A percentile compares a stretch with the other conserved stretches of the same genome.
These are phyloP conservation scores for Plagiodera versicolora DNA, from an alignment of 2,888 invertebrate genomes.

Conservation along the genomic window DNA sequence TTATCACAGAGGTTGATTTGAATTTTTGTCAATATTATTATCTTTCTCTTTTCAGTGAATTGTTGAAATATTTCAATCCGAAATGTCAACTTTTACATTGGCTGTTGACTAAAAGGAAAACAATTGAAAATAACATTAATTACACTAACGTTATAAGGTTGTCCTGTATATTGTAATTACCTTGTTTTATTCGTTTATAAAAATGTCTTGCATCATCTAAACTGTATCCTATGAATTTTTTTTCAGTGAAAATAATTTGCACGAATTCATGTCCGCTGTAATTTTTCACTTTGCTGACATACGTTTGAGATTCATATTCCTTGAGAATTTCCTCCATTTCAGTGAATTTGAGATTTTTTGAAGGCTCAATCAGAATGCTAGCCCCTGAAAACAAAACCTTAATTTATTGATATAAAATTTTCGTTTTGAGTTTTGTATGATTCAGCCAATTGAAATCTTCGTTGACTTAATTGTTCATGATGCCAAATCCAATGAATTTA, in stretches of 20 bases:
- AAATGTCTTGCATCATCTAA: slow-evolving; percentile 32
- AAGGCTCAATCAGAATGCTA: slow-evolving; percentile 28
- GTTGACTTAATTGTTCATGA: too few species aligned
- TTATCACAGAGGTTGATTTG: too few species aligned
- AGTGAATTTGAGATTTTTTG: slow-evolving; percentile 28
- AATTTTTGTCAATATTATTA: too few species aligned
- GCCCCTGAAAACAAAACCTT: slow-evolving; percentile 29
- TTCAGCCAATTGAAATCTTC: too few species aligned
- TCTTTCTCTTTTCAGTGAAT: too few species aligned
- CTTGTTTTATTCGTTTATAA: slow-evolving; percentile 18
- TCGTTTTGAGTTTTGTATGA: too few species aligned
- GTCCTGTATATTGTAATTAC: slow-evolving; percentile 6
- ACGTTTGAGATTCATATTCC: slow-evolving; percentile 29
- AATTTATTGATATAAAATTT: too few species aligned
- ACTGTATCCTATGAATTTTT: slow-evolving; percentile 40
- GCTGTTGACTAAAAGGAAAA: too few species aligned
- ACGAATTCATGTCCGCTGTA: slow-evolving; percentile 24
- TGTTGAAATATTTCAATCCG: too few species aligned
- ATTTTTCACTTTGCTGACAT: slow-evolving; percentile 38
- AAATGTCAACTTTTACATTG: too few species aligned
- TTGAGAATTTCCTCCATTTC: slow-evolving; percentile 28
- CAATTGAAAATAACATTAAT: background rate
- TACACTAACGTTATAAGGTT: background rate
- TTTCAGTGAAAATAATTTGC: slow-evolving; percentile 44
- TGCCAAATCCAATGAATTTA: too few species aligned